Percentiles rank a stretch among this genome's conserved stretches.
These are phyloP conservation scores for Hucho hucho DNA, from an alignment of 2,113 vertebrate species.

Conservation along the genomic window DNA sequence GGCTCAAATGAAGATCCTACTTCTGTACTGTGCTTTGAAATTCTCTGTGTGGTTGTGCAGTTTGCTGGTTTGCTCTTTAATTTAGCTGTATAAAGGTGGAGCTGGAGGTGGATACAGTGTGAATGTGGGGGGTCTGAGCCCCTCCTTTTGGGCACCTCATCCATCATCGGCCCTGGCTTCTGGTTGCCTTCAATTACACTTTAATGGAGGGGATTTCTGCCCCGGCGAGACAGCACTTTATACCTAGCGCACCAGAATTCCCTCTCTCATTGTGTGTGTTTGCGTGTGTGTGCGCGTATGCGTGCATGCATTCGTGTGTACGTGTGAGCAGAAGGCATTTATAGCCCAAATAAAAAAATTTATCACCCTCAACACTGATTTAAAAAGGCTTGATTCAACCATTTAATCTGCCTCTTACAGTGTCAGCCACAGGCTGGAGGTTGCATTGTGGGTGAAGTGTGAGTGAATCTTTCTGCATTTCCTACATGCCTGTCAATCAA, in stretches of 20 bases:
- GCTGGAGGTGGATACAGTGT: not conserved
- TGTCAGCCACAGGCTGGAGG: not conserved
- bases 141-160: conserved; percentile 29
- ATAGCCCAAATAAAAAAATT: conserved; percentile 30
- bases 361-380: conserved; percentile 40
- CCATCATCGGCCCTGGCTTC: conserved; percentile 25
- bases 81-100: not conserved
- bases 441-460: conserved; percentile 12
- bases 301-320: not conserved
- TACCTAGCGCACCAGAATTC: conserved; percentile 23
- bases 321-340: conserved; percentile 6
- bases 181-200: conserved; percentile 57
- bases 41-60: not conserved
- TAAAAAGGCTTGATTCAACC: conserved; percentile 21
- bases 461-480: not conserved
- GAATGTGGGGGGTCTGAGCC: conserved; percentile 1
- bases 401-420: not conserved
- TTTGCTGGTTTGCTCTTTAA: conserved; percentile 4
- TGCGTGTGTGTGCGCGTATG: conserved; percentile 6
- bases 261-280: conserved; percentile 9
- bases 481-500: too few species aligned
- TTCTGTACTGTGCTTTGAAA: not conserved
- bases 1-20: too few species aligned
- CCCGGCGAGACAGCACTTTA: conserved; percentile 46
- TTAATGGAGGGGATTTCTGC: conserved; percentile 63